Evolutionary conservation across 2,888 invertebrate species (phyloP).

Genomic region (Tenthredo distinguenda): DNA sequence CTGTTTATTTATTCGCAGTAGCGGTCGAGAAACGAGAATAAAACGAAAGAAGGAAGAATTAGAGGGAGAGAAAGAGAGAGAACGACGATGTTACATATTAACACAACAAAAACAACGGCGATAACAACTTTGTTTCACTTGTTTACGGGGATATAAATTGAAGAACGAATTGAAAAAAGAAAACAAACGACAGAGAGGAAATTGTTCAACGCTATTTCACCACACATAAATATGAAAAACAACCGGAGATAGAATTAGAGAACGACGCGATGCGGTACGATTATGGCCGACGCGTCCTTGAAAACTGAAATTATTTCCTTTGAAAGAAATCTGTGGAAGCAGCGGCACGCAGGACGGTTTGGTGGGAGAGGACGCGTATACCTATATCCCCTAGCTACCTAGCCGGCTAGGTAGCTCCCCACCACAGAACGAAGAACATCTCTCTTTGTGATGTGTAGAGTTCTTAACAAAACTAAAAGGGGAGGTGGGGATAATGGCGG

Average conservation of each 20-base stretch:
- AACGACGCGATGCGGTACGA: conserved; percentile 9
- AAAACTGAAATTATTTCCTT: conserved; percentile 78
- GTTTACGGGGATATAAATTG: not conserved
- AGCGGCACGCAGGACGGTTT: conserved; percentile 51
- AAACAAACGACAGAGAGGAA: not conserved
- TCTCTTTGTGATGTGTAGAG: not conserved
- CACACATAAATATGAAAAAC: not conserved
- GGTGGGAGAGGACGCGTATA: conserved; percentile 55
- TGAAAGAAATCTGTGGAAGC: conserved; percentile 76
- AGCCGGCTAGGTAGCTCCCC: conserved; percentile 55
- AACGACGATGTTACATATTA: no score
- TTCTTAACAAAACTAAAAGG: not conserved
- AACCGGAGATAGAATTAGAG: not conserved
- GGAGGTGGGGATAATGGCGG: conserved; percentile 69
- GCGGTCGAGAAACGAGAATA: no score
- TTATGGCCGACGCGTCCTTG: conserved; percentile 71
- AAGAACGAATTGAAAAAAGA: not conserved
- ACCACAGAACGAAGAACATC: not conserved
- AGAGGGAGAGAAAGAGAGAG: no score
- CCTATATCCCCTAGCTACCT: not conserved
- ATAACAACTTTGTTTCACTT: no score
- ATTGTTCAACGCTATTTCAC: not conserved
- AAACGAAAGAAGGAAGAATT: no score
- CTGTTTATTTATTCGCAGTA: no score
- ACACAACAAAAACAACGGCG: no score